These are phyloP conservation scores for Linyphia triangularis DNA, from an alignment of 2,888 invertebrate species.

Conservation along the genomic window DNA sequence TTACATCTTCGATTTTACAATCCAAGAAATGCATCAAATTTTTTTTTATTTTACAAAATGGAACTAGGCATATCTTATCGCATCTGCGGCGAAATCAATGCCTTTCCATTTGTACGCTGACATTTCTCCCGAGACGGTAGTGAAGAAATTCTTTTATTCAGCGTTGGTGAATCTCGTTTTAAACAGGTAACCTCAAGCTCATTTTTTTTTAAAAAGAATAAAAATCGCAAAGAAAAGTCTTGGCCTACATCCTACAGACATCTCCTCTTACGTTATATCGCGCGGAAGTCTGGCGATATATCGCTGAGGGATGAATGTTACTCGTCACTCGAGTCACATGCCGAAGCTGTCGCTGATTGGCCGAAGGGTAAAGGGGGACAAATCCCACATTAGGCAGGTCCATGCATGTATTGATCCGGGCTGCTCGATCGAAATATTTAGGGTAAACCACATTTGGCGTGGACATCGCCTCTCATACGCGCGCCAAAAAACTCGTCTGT, in stretches of 20 bases:
- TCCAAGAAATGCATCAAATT: not conserved
- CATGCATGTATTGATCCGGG: slow-evolving; percentile 70
- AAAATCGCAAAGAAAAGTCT: no score
- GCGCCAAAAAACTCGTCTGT: slow-evolving; percentile 28
- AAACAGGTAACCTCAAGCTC: not conserved
- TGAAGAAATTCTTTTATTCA: not conserved
- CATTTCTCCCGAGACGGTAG: not conserved
- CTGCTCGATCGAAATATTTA: slow-evolving; percentile 53
- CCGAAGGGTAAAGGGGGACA: slow-evolving; percentile 74
- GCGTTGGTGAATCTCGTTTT: not conserved
- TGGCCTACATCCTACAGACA: not conserved
- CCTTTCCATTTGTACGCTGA: not conserved
- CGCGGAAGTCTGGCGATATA: not conserved
- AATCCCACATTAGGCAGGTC: slow-evolving; percentile 71
- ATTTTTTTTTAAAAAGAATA: not conserved
- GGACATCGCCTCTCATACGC: slow-evolving; percentile 11
- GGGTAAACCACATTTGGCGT: slow-evolving; percentile 52
- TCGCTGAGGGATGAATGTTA: slow-evolving; percentile 56
- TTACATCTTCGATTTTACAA: not conserved
- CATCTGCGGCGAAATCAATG: not conserved
- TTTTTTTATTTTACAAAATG: not conserved
- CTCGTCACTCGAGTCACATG: slow-evolving; percentile 71
- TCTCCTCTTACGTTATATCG: not conserved
- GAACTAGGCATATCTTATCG: not conserved
- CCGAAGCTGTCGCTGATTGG: slow-evolving; percentile 69